Percentiles rank a stretch among this genome's conserved stretches.
phyloP scores from a whole-genome alignment of 2,888 invertebrate species.

The Drosophila prolongata region DNA sequence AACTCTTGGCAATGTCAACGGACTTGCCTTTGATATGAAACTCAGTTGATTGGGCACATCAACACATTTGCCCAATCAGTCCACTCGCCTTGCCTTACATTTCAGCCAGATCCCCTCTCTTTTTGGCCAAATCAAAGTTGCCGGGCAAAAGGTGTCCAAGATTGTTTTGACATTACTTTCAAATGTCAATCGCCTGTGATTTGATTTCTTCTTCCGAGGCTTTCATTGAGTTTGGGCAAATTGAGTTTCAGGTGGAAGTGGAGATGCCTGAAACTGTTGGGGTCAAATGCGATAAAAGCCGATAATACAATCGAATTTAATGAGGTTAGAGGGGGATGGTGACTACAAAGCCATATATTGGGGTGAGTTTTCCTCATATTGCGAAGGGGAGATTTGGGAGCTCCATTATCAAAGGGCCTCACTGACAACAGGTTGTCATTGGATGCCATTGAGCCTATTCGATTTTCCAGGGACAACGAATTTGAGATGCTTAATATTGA shows the following conservation, averaged over 20 bases:
- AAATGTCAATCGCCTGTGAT: conserved; percentile 72
- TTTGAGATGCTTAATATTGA: conserved; percentile 17
- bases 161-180: conserved; percentile 77
- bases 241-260: conserved; percentile 50
- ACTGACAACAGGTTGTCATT: conserved; percentile 41
- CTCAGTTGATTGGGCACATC: conserved; percentile 66
- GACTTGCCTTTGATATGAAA: conserved; percentile 53
- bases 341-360: conserved; percentile 10
- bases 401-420: conserved; percentile 56
- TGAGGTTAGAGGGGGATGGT: conserved; percentile 58
- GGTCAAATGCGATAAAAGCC: conserved; percentile 76
- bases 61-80: conserved; percentile 73
- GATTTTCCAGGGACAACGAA: conserved; percentile 39
- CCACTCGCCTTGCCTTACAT: conserved; percentile 22
- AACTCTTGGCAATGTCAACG: conserved; percentile 13
- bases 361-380: conserved; percentile 37
- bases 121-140: conserved; percentile 52
- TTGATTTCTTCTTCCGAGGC: conserved; percentile 44
- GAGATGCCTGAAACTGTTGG: conserved; percentile 41
- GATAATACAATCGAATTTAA: conserved; percentile 75
- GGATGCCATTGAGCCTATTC: conserved; percentile 43
- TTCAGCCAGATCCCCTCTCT: background rate
- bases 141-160: conserved; percentile 56
- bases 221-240: conserved; percentile 57
- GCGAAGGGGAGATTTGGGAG: conserved; percentile 4